phyloP scores from a whole-genome alignment of 2,113 vertebrate genomes.

The Protobothrops flavoviridis region DNA sequence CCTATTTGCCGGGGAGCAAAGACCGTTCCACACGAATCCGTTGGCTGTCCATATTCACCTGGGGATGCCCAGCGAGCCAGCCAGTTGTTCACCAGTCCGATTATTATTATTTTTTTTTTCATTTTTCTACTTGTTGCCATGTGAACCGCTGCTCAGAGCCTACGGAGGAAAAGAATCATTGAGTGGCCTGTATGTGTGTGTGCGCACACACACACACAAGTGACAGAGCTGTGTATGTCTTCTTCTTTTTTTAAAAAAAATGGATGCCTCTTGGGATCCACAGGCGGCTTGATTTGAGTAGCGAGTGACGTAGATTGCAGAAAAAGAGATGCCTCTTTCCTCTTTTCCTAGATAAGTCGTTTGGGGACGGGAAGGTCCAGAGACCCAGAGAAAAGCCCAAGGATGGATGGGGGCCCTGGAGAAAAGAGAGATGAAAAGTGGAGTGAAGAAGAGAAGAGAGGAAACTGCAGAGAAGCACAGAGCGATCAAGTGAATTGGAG shows the following conservation, averaged over 20 bases:
- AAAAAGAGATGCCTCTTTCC: neutral
- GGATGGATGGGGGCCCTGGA: too few species aligned
- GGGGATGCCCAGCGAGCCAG: conserved; percentile 2
- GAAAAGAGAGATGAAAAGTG: too few species aligned
- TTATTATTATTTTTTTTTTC: neutral
- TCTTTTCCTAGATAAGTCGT: neutral
- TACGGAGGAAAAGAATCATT: neutral
- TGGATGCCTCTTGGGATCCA: neutral
- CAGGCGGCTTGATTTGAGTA: neutral
- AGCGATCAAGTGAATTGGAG: too few species aligned
- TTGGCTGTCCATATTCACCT: neutral
- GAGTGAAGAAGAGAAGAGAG: neutral
- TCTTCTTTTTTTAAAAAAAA: neutral
- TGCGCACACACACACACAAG: neutral
- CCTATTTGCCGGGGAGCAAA: conserved; percentile 17
- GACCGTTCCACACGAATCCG: conserved; percentile 32
- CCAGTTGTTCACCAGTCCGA: neutral
- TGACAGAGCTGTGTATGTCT: neutral
- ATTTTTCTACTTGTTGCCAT: neutral
- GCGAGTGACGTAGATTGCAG: neutral
- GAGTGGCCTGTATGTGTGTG: neutral
- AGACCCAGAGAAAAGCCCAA: too few species aligned
- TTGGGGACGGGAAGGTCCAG: neutral
- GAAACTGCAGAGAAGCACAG: too few species aligned
- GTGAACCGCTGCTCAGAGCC: neutral